Evolutionary conservation across 35 echinoderm and acorn worm species (phyloP), one percentile per base, ranked within the genome.

Genomic region (Ophiothrix spiculata): DNA sequence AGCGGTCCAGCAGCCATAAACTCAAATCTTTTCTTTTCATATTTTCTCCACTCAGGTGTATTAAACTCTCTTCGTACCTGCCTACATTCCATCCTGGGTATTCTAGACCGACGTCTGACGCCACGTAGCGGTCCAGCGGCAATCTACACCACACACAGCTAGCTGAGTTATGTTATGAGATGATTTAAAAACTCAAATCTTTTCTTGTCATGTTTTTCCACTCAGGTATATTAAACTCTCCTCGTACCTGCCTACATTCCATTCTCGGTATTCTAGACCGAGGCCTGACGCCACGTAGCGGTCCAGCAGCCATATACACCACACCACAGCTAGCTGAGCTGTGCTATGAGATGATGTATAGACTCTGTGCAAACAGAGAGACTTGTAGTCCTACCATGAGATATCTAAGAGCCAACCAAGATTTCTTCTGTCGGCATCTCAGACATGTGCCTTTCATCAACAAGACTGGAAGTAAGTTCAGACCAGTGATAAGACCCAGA

Each of bases 341-440:
- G 6, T 79, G 79, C 56, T 98, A 93, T 42, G 81, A 98, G 83
- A 49, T 94, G 80, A 75, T 98, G 0, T 98, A 98, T 81, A 45
- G 85, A 16, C 85, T 98, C 16, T 88, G 91, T 54, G 91, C 95
- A 31, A 90, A 98, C 81, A 77, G 88, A 23, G 95, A 98, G 16
- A 98, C 95, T 0, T 91, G 77, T 28, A 76, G 81, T 28, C 91
- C 95, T 0, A 91, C 86, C 39, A 86, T 98, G 86, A 40, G 95
- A 41, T 98, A 93, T 64, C 89, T 98, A 11, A 56, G 95, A 69
- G 89, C 88, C 15, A 91, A 91, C 13, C 92, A 92, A 74, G 92
- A 98, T 77, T 98, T 91, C 86, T 98, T 98, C 74, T 98, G 85
- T 79, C 56, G 81, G 21, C 95, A 98, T 37, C 91, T 98, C 8